phyloP scores from a whole-genome alignment of 2,797 vertebrate genomes.

The Anguilla megastoma region DNA sequence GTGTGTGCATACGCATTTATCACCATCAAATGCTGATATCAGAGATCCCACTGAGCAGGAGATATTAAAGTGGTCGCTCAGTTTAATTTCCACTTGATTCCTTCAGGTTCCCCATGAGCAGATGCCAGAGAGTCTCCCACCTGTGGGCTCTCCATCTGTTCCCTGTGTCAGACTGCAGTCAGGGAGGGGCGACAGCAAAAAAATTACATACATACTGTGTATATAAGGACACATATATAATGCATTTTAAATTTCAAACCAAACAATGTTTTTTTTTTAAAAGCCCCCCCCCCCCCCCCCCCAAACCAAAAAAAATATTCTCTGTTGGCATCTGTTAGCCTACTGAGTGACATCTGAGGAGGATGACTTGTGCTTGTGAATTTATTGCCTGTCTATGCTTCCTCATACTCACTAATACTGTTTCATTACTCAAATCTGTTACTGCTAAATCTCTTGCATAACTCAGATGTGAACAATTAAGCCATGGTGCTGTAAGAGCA shows the following conservation, averaged over 20 bases:
- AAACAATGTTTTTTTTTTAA: slow-evolving; percentile 24
- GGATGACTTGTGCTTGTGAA: neutral
- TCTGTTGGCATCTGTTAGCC: neutral
- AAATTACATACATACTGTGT: too few relatives aligned
- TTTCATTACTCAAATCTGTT: slow-evolving; percentile 1
- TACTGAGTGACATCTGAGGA: neutral
- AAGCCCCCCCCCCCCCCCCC: slow-evolving; percentile 14
- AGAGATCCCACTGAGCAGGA: slow-evolving; percentile 59
- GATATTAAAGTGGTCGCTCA: slow-evolving; percentile 61
- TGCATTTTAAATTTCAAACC: neutral
- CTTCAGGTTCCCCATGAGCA: slow-evolving; percentile 63
- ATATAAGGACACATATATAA: neutral
- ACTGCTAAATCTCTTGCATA: slow-evolving; percentile 5
- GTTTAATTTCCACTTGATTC: slow-evolving; percentile 60
- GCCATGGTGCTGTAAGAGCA: slow-evolving; percentile 2
- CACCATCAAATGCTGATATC: slow-evolving; percentile 64
- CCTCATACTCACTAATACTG: neutral
- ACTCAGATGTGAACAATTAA: slow-evolving; percentile 13
- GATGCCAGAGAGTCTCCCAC: slow-evolving; percentile 73
- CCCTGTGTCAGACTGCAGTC: slow-evolving; percentile 45
- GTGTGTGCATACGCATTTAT: slow-evolving; percentile 67
- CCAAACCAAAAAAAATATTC: neutral
- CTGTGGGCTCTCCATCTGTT: slow-evolving; percentile 81
- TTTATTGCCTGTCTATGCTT: slow-evolving; percentile 22
- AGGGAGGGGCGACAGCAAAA: slow-evolving; percentile 25